These are phyloP conservation scores for Dicerorhinus sumatrensis DNA, from an alignment of 2,113 vertebrate species.

Conservation along the genomic window DNA sequence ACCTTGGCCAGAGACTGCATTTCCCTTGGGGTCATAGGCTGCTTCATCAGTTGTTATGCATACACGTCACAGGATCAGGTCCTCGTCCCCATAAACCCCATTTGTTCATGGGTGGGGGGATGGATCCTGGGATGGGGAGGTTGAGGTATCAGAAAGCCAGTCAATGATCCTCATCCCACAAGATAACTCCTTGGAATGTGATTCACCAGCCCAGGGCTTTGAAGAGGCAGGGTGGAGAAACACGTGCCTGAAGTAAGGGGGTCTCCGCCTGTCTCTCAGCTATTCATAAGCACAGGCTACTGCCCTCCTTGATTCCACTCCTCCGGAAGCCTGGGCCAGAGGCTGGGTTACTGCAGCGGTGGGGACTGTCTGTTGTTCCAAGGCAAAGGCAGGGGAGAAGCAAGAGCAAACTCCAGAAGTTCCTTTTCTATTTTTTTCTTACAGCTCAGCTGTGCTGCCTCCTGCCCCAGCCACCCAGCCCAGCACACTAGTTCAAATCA, in stretches of 20 bases:
- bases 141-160: neutral
- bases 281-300: too few relatives aligned
- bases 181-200: neutral
- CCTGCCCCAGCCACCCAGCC: neutral
- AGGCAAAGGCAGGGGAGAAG: neutral
- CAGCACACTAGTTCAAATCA: neutral
- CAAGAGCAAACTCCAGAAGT: neutral
- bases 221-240: neutral
- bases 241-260: neutral
- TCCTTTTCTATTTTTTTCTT: neutral
- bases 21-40: neutral
- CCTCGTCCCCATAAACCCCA: neutral
- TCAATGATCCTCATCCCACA: neutral
- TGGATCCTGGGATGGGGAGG: neutral
- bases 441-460: neutral
- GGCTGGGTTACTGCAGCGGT: neutral
- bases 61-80: neutral
- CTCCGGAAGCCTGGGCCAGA: neutral
- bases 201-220: neutral
- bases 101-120: neutral
- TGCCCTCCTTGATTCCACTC: neutral
- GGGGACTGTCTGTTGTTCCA: neutral
- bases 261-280: neutral
- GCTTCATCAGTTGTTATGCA: neutral
- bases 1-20: neutral